Conservation (phyloP, 2,888 invertebrate genomes). For the Leptothorax acervorum region DNA sequence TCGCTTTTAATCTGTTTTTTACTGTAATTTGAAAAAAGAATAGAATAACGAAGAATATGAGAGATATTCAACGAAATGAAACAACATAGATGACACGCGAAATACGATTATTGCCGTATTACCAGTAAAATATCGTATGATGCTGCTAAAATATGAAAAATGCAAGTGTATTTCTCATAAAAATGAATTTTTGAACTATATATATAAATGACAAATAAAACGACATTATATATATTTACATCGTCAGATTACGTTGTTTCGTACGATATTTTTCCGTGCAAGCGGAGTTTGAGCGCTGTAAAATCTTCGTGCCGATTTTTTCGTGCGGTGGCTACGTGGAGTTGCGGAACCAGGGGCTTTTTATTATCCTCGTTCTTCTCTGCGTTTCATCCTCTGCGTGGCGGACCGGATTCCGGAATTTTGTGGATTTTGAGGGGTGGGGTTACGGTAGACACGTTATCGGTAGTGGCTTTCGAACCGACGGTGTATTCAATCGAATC, state of each 20-base stretch:
- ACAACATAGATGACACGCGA: not conserved
- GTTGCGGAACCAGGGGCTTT: slow-evolving; percentile 26
- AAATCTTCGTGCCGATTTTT: slow-evolving; percentile 44
- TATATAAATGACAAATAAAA: not conserved
- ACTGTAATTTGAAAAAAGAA: not conserved
- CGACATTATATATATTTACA: not conserved
- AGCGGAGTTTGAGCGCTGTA: slow-evolving; percentile 17
- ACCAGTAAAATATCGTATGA: not conserved
- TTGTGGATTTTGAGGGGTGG: slow-evolving; percentile 35
- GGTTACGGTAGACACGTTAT: slow-evolving; percentile 44
- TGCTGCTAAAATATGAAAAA: not conserved
- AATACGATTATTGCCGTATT: not conserved
- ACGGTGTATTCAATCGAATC: slow-evolving; percentile 50
- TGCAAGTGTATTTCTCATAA: not conserved
- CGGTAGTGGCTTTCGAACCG: slow-evolving; percentile 50
- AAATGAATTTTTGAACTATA: not conserved
- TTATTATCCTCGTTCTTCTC: slow-evolving; percentile 53
- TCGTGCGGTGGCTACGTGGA: slow-evolving; percentile 14
- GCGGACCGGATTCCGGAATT: slow-evolving; percentile 50
- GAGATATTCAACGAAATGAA: slow-evolving; percentile 2
- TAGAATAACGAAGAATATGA: not conserved
- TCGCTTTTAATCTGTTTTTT: not conserved
- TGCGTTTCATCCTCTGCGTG: slow-evolving; percentile 40
- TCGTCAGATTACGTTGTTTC: slow-evolving; percentile 10
- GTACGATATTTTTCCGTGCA: slow-evolving; percentile 4